phyloP scores from a whole-genome alignment of 2,113 vertebrate species.

The Ciconia boyciana region DNA sequence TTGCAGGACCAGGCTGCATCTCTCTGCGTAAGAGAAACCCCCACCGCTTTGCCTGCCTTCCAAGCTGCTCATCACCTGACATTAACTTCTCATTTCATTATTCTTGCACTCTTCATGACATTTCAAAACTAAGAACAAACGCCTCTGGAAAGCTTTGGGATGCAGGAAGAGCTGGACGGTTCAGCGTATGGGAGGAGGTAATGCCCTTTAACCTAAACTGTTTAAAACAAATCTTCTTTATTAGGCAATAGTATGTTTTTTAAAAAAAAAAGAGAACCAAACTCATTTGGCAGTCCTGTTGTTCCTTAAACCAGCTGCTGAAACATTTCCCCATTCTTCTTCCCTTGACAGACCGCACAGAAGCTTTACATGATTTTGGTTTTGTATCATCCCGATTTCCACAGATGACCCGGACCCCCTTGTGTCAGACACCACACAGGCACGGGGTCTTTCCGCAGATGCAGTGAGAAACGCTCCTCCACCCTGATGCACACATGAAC shows the following conservation, averaged over 20 bases:
- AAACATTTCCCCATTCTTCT: constrained; percentile 59
- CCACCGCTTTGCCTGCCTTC: not conserved
- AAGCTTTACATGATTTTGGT: not conserved
- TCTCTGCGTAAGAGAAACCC: not conserved
- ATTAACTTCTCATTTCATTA: not conserved
- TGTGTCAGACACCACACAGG: not conserved
- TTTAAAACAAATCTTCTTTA: not conserved
- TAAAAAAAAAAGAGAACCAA: constrained; percentile 48
- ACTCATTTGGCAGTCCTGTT: not conserved
- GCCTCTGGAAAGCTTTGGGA: not conserved
- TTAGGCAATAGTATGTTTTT: constrained; percentile 15
- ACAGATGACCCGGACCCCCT: not conserved
- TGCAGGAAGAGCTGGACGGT: not conserved
- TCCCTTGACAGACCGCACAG: not conserved
- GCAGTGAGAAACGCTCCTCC: not conserved
- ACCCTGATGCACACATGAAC: not conserved
- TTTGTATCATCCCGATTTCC: not conserved
- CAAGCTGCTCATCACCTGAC: not conserved
- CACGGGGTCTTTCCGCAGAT: not conserved
- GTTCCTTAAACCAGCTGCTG: constrained; percentile 59
- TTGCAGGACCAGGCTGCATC: not conserved
- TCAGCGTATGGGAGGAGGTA: not conserved
- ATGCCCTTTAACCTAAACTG: constrained; percentile 3
- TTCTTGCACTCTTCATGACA: not conserved
- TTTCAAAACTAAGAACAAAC: not conserved